These are phyloP conservation scores for Premnoplex brunnescens DNA, from an alignment of 2,797 vertebrate genomes.

Conservation along the genomic window DNA sequence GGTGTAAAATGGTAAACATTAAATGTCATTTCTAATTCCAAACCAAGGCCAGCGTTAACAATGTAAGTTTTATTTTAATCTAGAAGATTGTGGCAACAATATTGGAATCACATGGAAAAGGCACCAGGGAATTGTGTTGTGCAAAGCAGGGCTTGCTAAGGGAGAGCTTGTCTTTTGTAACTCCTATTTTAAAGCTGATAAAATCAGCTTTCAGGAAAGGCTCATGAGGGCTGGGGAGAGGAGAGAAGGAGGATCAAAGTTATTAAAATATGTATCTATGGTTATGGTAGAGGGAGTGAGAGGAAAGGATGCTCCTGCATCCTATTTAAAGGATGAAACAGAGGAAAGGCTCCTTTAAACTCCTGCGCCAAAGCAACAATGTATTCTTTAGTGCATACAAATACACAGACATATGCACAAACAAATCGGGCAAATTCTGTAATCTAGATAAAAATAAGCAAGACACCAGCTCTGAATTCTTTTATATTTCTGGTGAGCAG, in stretches of 20 bases:
- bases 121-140: background rate
- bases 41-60: constrained; percentile 8
- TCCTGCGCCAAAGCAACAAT: background rate
- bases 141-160: background rate
- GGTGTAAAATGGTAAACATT: background rate
- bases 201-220: constrained; percentile 50
- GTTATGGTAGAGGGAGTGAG: background rate
- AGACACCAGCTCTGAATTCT: background rate
- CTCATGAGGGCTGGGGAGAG: background rate
- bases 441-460: background rate
- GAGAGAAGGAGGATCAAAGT: constrained; percentile 55
- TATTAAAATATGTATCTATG: background rate
- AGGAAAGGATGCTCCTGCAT: background rate
- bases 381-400: background rate
- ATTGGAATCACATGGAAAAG: fast-evolving
- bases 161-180: background rate
- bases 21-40: constrained; percentile 6
- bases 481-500: background rate
- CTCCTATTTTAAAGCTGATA: background rate
- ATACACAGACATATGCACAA: fast-evolving
- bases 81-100: background rate
- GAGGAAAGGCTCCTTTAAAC: background rate
- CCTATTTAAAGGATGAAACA: background rate
- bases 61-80: constrained; percentile 17
- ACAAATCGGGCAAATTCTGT: background rate